Evolutionary conservation across 2,888 invertebrate genomes (phyloP).

Genomic region (Cataglyphis altisquamis): DNA sequence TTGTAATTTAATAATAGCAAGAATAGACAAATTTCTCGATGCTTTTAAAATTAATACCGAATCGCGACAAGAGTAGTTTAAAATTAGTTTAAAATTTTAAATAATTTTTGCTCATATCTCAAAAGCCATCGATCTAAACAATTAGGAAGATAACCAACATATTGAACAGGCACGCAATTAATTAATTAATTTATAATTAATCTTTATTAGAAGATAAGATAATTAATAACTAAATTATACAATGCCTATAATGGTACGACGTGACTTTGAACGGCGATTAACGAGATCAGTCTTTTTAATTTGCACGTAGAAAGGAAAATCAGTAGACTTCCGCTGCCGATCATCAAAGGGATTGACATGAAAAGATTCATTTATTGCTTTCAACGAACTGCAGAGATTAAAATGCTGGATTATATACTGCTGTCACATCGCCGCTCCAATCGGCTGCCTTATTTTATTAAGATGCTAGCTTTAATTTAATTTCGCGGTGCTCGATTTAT

Average conservation of each 20-base stretch:
- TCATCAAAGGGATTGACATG: constrained; percentile 65
- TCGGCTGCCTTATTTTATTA: constrained; percentile 41
- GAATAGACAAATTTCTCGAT: constrained; percentile 59
- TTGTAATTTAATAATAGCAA: constrained; percentile 59
- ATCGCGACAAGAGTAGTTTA: not conserved
- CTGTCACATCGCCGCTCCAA: not conserved
- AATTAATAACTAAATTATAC: not conserved
- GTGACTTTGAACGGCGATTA: constrained; percentile 23
- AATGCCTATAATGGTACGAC: not conserved
- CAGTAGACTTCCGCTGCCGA: constrained; percentile 50
- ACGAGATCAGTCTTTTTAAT: not conserved
- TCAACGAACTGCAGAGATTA: constrained; percentile 56
- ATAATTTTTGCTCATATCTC: not conserved
- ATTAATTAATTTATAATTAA: not conserved
- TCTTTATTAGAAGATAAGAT: not conserved
- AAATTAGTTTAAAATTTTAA: not conserved
- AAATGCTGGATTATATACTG: constrained; percentile 40
- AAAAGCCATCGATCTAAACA: not conserved
- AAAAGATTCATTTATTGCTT: constrained; percentile 69
- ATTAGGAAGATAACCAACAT: not conserved
- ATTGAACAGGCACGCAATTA: not conserved
- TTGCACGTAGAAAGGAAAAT: constrained; percentile 44
- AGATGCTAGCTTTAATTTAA: constrained; percentile 34
- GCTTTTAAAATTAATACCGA: constrained; percentile 9
- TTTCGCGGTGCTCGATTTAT: constrained; percentile 27